Base-by-base conservation (phyloP, 2,113 vertebrate species). In the Cebus imitator region DNA sequence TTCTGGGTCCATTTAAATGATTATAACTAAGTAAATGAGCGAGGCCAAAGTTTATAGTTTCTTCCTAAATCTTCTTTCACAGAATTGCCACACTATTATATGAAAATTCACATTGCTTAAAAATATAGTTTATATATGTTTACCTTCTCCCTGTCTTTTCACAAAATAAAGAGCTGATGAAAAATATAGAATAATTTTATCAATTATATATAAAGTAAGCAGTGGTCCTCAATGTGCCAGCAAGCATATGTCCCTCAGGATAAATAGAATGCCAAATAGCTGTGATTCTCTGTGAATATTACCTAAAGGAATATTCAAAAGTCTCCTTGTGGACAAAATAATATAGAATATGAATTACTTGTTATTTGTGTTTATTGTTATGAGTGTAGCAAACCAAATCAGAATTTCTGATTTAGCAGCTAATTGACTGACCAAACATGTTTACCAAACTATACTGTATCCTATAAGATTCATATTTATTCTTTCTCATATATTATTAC, bases 221-320 rank as follows among this genome's bases (percentile, higher is more conserved):
- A 96, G 84, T 70, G 95, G 1, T 98, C 79, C 18, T 92, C 40
- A 66, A 95, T 97, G 87, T 55, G n/a, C 30, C 79, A 96, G 43
- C 35, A 97, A 97, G 32, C 9, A 91, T 79, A 84, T 30, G 20
- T 80, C 79, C 85, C 45, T 91, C 21, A 45, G 64, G 72, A 93
- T 43, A 35, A 40, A 79, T 3, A 95, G 80, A 87, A 8, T 86
- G 14, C 43, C n/a, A 83, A 95, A 66, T 64, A 97, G 23, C 58
- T 97, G 18, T 96, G 82, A 97, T 79, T 89, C 18, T 96, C 35
- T 94, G 37, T 95, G 27, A 61, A 76, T 95, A 6, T 97, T 97
- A 82, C 83, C 73, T 93, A 40, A 97, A 98, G 97, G 75, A 87
- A 27, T 85, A 95, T 94, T 97, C 68, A 96, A 85, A 96, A 32